Percentiles rank a stretch among this genome's conserved stretches.
phyloP scores from a whole-genome alignment of 2,113 vertebrate genomes.

The Echinops telfairi region DNA sequence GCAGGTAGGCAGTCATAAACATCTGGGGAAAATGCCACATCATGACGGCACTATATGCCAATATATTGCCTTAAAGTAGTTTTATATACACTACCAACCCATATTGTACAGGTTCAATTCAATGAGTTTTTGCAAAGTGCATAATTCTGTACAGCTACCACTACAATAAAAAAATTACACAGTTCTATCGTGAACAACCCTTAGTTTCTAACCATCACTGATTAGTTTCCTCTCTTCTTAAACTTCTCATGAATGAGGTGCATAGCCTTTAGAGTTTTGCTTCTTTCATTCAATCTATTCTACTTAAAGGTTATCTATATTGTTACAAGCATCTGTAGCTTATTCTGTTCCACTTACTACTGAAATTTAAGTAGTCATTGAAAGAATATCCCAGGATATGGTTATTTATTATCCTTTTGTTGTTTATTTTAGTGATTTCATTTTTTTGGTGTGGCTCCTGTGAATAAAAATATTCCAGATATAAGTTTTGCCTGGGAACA shows the following conservation, averaged over 20 bases:
- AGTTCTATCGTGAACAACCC: background rate
- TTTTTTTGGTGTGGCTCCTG: background rate
- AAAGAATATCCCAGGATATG: background rate
- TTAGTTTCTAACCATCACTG: background rate
- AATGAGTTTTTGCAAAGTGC: constrained; percentile 51
- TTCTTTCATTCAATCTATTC: background rate
- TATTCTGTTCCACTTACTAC: constrained; percentile 13
- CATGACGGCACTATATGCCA: background rate
- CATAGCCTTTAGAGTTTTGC: background rate
- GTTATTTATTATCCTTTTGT: background rate
- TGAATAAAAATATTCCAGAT: background rate
- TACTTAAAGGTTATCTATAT: background rate
- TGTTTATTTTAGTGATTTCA: background rate
- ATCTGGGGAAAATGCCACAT: background rate
- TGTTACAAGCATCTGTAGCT: background rate
- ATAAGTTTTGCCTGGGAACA: background rate
- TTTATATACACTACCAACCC: background rate
- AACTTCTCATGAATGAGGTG: background rate
- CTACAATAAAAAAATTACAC: constrained; percentile 37
- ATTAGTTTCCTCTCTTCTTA: constrained; percentile 12
- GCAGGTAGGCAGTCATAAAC: background rate
- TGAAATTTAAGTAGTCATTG: background rate
- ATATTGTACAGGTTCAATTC: background rate
- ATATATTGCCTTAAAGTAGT: background rate
- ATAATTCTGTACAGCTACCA: constrained; percentile 1